Conservation (phyloP, 37 sponge, comb jelly and placozoan genomes). For the Axinella damicornis region DNA sequence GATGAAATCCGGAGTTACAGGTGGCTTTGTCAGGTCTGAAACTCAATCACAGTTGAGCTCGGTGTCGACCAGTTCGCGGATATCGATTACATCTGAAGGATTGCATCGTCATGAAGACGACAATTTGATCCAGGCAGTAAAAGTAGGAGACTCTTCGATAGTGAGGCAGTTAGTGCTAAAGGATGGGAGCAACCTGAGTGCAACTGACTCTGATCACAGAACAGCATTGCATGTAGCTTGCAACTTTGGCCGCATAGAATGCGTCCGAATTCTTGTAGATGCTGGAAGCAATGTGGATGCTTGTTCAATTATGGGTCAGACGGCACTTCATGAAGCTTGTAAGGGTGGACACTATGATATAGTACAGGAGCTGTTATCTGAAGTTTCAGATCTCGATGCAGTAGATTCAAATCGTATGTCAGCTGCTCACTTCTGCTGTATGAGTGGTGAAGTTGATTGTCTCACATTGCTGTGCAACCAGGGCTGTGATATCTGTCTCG, state of each 20-base stretch:
- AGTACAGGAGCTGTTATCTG: conserved; percentile 41
- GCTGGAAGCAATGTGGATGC: conserved; percentile 53
- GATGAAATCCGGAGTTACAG: too few species aligned
- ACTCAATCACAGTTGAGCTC: too few species aligned
- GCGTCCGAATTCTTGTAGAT: conserved; percentile 52
- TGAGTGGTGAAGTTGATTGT: conserved; percentile 77
- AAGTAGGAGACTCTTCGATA: conserved; percentile 21
- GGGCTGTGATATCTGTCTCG: conserved; percentile 68
- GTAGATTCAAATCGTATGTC: conserved; percentile 64
- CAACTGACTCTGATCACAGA: conserved; percentile 20
- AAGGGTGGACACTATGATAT: conserved; percentile 66
- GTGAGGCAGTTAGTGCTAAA: neutral
- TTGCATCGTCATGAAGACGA: neutral
- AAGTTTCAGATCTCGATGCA: conserved; percentile 57
- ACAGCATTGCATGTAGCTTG: conserved; percentile 75
- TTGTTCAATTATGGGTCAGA: conserved; percentile 41
- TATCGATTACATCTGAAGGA: too few species aligned
- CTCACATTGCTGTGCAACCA: conserved; percentile 54
- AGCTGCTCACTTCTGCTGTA: conserved; percentile 74
- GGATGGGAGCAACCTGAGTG: neutral
- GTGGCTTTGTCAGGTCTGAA: too few species aligned
- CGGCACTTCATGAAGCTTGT: conserved; percentile 86
- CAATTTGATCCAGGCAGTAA: conserved; percentile 2
- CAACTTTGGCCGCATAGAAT: conserved; percentile 51
- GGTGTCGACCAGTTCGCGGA: too few species aligned